Evolutionary conservation across 2,113 vertebrate genomes (phyloP).

Genomic region (Tupaia chinensis): DNA sequence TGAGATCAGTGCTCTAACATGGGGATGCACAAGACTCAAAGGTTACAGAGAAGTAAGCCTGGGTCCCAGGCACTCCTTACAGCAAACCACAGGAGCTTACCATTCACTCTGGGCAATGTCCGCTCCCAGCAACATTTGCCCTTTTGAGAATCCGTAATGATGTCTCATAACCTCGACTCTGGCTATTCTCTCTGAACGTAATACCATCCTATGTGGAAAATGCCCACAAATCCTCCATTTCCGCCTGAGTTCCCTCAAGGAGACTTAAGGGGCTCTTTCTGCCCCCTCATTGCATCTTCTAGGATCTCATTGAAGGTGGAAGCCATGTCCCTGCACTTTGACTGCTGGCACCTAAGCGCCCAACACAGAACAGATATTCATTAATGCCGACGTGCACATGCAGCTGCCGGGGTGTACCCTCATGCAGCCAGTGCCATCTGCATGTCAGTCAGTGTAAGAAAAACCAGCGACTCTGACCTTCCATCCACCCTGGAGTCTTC

Average conservation of each 20-base stretch:
- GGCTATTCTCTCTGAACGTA: neutral
- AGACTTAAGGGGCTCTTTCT: neutral
- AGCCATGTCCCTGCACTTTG: neutral
- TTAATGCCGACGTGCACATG: neutral
- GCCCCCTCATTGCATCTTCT: too few species aligned
- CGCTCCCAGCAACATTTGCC: neutral
- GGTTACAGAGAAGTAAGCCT: neutral
- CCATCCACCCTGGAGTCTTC: too few species aligned
- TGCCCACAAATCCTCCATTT: neutral
- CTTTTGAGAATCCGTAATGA: neutral
- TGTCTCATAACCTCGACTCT: neutral
- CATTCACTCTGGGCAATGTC: neutral
- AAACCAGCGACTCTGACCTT: neutral
- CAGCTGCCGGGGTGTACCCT: accelerated
- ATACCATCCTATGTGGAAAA: neutral
- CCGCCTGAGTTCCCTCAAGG: neutral
- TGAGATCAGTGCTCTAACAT: neutral
- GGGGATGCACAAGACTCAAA: neutral
- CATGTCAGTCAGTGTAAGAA: neutral
- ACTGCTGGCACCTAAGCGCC: neutral
- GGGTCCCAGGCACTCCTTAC: neutral
- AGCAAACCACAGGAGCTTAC: neutral
- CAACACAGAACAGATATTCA: neutral
- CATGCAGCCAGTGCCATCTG: accelerated
- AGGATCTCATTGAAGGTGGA: neutral